Base-by-base conservation (phyloP, 2,888 invertebrate species). In the Deilephila elpenor region DNA sequence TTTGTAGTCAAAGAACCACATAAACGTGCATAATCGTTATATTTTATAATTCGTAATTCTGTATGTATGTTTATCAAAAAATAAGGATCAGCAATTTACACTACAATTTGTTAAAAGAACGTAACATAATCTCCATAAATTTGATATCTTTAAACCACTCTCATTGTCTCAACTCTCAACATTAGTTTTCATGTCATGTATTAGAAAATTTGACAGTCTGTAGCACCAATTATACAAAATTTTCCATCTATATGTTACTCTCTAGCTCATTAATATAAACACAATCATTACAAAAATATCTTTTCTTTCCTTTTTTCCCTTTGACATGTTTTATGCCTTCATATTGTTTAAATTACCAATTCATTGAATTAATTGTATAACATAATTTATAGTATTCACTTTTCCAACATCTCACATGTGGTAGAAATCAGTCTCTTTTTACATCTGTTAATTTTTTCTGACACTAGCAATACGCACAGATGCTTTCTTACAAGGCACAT, bases 401-500 rank as follows among this genome's bases (percentile, higher is more conserved):
- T 67, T 51, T 4, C 67, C 25, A 51, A 51, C 51, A 67, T 51
- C 44, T 44, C 67, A 67, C 51, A 37, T 34, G 20, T 44, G 25
- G 67, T 25, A 67, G 25, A 67, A 64, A 59, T 73, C 72, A 73
- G 72, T 73, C 72, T 73, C 72, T 67, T 73, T 34, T 59, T 56
- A 56, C 64, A 71, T 64, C 56, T 56, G 62, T 44, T 64, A 37
- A 20, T 62, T 6, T 64, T 70, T 71, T 29, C 62, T 53, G 67
- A 62, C 19, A 29, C 20, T 53, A 53, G 56, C 62, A 72, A 70
- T 59, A 73, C 51, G 25, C 29, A 25, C 59, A 25, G 60, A 60
- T 37, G 32, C 60, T 59, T 59, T 71, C 60, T 51, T 44, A 76
- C 78, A 74, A 81, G 81, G 78, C 79, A 81, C 80, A 74, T 72